These are phyloP conservation scores for Hirtodrosophila cameraria DNA, from an alignment of 2,888 invertebrate genomes.

Conservation along the genomic window DNA sequence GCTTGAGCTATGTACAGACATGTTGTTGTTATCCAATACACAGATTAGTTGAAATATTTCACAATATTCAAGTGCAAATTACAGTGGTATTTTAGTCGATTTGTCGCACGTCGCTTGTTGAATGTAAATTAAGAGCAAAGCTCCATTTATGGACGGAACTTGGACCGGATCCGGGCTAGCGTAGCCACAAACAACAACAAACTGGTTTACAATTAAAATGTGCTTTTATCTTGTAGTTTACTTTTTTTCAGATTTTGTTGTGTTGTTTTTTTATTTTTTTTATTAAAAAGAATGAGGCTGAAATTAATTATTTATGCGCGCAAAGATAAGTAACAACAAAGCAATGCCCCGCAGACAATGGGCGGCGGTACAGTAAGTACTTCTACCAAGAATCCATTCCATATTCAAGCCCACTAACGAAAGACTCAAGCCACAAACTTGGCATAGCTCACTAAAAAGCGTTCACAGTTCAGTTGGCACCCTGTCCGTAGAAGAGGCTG, in stretches of 20 bases:
- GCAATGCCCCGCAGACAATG: constrained; percentile 31
- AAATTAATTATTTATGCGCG: constrained; percentile 75
- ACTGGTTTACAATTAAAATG: constrained; percentile 74
- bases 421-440: constrained; percentile 62
- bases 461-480: constrained; percentile 71
- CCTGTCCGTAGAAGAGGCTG: constrained; percentile 19
- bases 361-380: constrained; percentile 37
- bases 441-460: constrained; percentile 39
- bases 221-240: constrained; percentile 49
- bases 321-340: constrained; percentile 40
- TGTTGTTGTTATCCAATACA: constrained; percentile 35
- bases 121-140: constrained; percentile 61
- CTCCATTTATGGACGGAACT: constrained; percentile 67
- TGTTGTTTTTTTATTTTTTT: constrained; percentile 9
- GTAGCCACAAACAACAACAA: constrained; percentile 15
- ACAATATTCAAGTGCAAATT: constrained; percentile 61
- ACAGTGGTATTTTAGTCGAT: constrained; percentile 29
- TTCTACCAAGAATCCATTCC: constrained; percentile 41
- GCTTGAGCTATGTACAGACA: constrained; percentile 1
- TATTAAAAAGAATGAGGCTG: constrained; percentile 56
- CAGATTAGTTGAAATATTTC: constrained; percentile 62
- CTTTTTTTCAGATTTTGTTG: no score
- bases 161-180: constrained; percentile 28
- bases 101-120: constrained; percentile 59
- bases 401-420: constrained; percentile 26